Evolutionary conservation across 1,140 invertebrate genomes (phyloP), one percentile per base, ranked within the genome.

Genomic region (Cotesia chilonis): DNA sequence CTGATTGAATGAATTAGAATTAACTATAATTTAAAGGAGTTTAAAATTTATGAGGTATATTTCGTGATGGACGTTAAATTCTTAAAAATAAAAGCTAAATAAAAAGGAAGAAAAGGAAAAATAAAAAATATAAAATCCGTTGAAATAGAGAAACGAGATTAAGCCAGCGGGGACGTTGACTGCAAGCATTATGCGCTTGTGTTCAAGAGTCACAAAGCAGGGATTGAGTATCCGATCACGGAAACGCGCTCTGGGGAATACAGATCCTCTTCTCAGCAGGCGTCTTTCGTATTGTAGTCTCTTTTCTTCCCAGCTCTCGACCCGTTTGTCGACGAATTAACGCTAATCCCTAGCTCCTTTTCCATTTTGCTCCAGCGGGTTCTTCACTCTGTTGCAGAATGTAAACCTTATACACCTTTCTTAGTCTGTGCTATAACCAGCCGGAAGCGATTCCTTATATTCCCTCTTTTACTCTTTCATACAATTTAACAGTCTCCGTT

Each of bases 281-380:
- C 20, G 37, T 51, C 47, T 63, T 51, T 71, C 61, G 47, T n/a
- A 65, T 71, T 57, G 41, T 38, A 71, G 51, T 65, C 41, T 52
- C 51, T 68, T 64, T 71, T 71, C 68, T 54, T 61, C 57, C 60
- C 64, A 38, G 68, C 60, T 69, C 60, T 73, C 67, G 17, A 73
- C 67, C 61, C 70, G 68, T 72, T 75, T 76, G 55, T 68, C 76
- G 71, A 73, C 74, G 80, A 79, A 81, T 81, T 80, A 81, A 75
- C 77, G 70, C 76, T 79, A 79, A 81, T 80, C 78, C 78, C 65
- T 60, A 41, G 55, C 73, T 70, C 68, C 67, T 59, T 70, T 72
- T 59, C 52, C 61, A 63, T 61, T 67, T 14, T 59, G 28, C 51
- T 41, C n/a, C 7, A 57, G 36, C 41, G 71, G 68, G 60, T 72